Evolutionary conservation across 2,797 vertebrate genomes (phyloP).

Genomic region (Chanos chanos): DNA sequence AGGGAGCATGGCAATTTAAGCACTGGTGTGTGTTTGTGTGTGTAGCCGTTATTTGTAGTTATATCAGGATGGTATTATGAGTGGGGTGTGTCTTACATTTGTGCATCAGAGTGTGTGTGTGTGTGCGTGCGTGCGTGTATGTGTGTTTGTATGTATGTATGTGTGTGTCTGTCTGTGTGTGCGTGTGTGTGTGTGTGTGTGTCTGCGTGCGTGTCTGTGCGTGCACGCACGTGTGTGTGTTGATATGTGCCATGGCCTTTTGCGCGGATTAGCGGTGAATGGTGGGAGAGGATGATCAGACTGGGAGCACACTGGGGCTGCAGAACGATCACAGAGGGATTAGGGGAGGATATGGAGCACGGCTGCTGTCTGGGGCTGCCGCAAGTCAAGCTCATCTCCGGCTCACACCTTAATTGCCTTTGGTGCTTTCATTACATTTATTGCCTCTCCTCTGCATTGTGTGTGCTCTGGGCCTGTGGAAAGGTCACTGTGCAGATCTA

Average conservation of each 20-base stretch:
- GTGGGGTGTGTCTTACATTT: no score
- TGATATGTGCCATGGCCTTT: constrained; percentile 9
- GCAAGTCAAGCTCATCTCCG: constrained; percentile 24
- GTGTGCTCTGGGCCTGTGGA: constrained; percentile 68
- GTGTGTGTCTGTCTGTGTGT: constrained; percentile 3
- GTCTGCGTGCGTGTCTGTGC: background rate
- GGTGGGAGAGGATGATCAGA: constrained; percentile 63
- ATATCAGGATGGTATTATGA: no score
- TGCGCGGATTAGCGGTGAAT: constrained; percentile 59
- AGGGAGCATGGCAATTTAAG: constrained; percentile 33
- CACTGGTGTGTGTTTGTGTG: constrained; percentile 12
- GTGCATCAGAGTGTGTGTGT: constrained; percentile 19
- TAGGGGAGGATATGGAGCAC: constrained; percentile 69
- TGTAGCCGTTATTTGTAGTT: constrained; percentile 26
- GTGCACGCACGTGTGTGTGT: no score
- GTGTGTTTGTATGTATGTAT: constrained; percentile 10
- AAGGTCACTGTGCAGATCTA: constrained; percentile 72
- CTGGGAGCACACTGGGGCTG: constrained; percentile 63
- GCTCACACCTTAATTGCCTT: constrained; percentile 77
- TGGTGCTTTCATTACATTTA: constrained; percentile 80
- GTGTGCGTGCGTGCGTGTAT: constrained; percentile 17
- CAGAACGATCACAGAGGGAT: constrained; percentile 74
- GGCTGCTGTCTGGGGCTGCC: constrained; percentile 65
- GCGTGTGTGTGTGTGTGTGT: constrained; percentile 6
- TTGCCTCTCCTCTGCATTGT: constrained; percentile 76